Evolutionary conservation across 2,888 invertebrate species (phyloP).

Genomic region (Latrodectus hesperus): DNA sequence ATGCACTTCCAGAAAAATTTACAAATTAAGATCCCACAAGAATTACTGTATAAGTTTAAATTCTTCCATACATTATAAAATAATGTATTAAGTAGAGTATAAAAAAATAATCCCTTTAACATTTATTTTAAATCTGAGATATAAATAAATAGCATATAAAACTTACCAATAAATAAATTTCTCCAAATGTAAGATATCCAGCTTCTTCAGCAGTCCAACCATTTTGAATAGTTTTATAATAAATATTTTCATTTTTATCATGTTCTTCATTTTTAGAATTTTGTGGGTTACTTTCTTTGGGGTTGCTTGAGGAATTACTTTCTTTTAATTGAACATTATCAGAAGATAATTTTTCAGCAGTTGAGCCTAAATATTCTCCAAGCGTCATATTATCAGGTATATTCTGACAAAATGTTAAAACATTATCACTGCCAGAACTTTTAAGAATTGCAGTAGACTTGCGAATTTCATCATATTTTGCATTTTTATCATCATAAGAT

Average conservation of each 20-base stretch:
- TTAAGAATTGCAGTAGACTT: not conserved
- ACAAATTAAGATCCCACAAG: no score
- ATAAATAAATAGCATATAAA: not conserved
- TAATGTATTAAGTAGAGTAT: no score
- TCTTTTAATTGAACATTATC: conserved; percentile 21
- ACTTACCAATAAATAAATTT: conserved; percentile 88
- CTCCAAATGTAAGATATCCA: conserved; percentile 88
- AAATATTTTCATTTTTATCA: conserved; percentile 35
- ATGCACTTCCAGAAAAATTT: no score
- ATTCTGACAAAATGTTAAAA: not conserved
- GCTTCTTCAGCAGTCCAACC: conserved; percentile 89
- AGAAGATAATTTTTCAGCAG: conserved; percentile 15
- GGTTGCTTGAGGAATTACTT: not conserved
- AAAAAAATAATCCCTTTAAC: no score
- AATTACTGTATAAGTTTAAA: no score
- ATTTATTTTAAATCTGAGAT: no score
- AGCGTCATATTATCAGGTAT: conserved; percentile 25
- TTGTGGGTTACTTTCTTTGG: not conserved
- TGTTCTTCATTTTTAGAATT: conserved; percentile 20
- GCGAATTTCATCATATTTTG: not conserved
- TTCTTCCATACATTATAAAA: no score
- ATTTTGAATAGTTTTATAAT: conserved; percentile 77
- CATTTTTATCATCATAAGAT: conserved; percentile 29
- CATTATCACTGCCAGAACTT: not conserved
- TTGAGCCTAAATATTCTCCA: conserved; percentile 19